Percentiles rank a stretch among this genome's conserved stretches.
These are phyloP conservation scores for Malurus cyaneus DNA, from an alignment of 2,113 vertebrate genomes.

Conservation along the genomic window DNA sequence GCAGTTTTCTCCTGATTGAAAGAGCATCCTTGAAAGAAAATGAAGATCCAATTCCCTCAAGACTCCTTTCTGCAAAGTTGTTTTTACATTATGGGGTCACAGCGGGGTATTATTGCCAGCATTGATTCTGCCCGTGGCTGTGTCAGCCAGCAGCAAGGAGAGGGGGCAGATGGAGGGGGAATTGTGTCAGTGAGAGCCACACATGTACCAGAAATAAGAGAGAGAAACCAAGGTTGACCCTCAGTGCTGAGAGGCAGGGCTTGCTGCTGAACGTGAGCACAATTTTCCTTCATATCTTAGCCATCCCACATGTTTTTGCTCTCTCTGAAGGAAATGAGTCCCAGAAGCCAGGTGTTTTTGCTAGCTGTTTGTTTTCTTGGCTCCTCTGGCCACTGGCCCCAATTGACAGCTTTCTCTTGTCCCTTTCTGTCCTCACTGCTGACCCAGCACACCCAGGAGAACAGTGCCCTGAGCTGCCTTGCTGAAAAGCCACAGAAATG, in stretches of 20 bases:
- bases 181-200: background rate
- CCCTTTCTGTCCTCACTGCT: background rate
- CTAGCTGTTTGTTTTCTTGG: background rate
- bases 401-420: background rate
- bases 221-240: background rate
- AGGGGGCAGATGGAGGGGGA: background rate
- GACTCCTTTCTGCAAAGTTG: background rate
- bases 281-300: background rate
- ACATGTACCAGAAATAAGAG: rapidly evolving
- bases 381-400: background rate
- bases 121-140: background rate
- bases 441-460: background rate
- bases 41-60: background rate
- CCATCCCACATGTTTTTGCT: background rate
- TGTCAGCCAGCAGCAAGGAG: background rate
- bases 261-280: background rate
- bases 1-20: background rate
- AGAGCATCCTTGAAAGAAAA: background rate
- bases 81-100: background rate
- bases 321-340: background rate
- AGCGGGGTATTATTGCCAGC: background rate
- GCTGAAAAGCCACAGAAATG: background rate
- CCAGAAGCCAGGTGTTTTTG: background rate
- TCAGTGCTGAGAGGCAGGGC: background rate
- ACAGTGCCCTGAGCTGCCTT: background rate